Evolutionary conservation across 2,113 vertebrate genomes (phyloP).

Genomic region (Montifringilla adamsi): DNA sequence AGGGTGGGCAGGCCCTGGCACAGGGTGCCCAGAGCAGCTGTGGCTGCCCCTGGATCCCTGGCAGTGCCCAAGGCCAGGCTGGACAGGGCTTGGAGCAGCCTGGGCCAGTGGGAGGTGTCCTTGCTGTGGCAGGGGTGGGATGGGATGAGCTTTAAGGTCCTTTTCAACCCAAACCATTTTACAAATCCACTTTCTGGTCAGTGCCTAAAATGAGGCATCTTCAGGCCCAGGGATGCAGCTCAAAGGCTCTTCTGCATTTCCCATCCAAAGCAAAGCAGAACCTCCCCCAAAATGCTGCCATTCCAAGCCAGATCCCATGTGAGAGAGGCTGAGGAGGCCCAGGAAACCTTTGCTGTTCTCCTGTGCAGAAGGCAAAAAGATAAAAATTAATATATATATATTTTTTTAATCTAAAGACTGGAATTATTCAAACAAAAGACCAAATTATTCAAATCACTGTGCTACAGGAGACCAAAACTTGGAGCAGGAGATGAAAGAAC

Average conservation of each 20-base stretch:
- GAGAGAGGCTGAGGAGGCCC: neutral
- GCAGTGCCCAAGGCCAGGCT: neutral
- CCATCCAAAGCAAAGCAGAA: neutral
- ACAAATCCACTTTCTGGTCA: neutral
- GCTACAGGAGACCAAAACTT: neutral
- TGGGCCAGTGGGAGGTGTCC: neutral
- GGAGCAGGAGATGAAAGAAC: neutral
- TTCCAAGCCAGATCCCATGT: rapidly evolving
- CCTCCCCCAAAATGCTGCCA: neutral
- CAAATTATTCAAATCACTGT: neutral
- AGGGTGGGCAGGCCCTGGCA: neutral
- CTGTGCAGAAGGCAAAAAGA: neutral
- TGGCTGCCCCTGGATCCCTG: neutral
- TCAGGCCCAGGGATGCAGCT: neutral
- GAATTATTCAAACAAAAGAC: neutral
- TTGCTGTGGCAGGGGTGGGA: neutral
- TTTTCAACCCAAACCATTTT: neutral
- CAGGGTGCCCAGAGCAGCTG: neutral
- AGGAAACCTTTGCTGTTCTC: neutral
- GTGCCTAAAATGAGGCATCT: neutral
- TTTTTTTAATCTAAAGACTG: neutral
- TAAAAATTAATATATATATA: neutral
- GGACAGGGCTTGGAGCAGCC: neutral
- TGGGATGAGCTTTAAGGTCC: rapidly evolving
- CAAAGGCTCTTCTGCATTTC: rapidly evolving